Evolutionary conservation across 2,888 invertebrate genomes (phyloP).

Genomic region (Myopa testacea): DNA sequence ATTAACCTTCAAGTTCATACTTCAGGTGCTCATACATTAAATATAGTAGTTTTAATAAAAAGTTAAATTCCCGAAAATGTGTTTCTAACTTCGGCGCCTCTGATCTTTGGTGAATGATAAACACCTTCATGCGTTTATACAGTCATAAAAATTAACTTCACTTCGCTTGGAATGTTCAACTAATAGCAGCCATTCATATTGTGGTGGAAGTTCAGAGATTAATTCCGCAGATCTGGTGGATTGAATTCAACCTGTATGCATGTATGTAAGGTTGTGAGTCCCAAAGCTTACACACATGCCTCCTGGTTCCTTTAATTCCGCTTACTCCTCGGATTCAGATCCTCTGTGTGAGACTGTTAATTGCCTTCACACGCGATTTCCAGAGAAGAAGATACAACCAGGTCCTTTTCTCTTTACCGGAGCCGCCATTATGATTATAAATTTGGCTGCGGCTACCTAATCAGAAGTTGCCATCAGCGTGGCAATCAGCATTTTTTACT

Average conservation of each 20-base stretch:
- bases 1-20: too few species aligned
- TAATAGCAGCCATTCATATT: conserved; percentile 2
- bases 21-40: too few species aligned
- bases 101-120: not conserved
- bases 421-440: conserved; percentile 1
- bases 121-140: not conserved
- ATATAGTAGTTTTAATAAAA: too few species aligned
- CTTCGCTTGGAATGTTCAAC: not conserved
- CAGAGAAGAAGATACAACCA: not conserved
- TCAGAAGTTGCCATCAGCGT: conserved; percentile 16
- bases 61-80: too few species aligned
- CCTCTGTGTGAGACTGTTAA: not conserved
- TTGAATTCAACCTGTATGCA: too few species aligned
- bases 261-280: not conserved
- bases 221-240: not conserved
- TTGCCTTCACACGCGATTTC: conserved; percentile 26
- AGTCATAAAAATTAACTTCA: not conserved
- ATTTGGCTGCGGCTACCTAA: conserved; percentile 20
- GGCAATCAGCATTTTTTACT: conserved; percentile 20
- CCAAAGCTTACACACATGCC: too few species aligned
- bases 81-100: too few species aligned
- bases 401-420: not conserved
- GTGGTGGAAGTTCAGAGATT: not conserved
- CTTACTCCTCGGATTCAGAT: too few species aligned
- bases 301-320: too few species aligned